Evolutionary conservation across 1,140 invertebrate species (phyloP).

Genomic region (Heliconius himera): DNA sequence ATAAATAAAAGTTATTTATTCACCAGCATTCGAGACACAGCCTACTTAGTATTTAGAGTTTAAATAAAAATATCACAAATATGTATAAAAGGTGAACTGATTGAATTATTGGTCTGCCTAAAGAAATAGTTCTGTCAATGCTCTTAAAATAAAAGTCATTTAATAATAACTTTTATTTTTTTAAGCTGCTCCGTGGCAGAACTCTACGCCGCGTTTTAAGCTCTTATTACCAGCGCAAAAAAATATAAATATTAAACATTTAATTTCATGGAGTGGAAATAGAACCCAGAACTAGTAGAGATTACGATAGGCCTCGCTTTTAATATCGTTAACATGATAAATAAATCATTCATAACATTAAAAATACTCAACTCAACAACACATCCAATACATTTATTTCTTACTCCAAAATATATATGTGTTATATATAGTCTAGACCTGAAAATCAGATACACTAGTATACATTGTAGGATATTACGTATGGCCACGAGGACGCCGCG

Average conservation of each 20-base stretch:
- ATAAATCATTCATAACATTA: not conserved
- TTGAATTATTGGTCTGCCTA: not conserved
- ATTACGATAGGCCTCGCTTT: no score
- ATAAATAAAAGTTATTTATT: slow-evolving; percentile 10
- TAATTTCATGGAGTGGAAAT: not conserved
- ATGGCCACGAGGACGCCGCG: slow-evolving; percentile 60
- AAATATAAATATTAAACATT: not conserved
- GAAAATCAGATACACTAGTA: not conserved
- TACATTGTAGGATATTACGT: slow-evolving; percentile 42
- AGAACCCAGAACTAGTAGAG: no score
- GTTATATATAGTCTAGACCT: not conserved
- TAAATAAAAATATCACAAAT: slow-evolving; percentile 5
- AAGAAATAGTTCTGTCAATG: slow-evolving; percentile 1
- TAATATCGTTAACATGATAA: no score
- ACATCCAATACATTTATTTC: not conserved
- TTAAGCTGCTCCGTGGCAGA: not conserved
- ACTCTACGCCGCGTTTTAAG: not conserved
- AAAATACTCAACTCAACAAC: not conserved
- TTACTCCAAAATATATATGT: not conserved
- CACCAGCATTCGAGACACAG: not conserved
- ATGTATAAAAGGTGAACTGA: not conserved
- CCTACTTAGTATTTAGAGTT: not conserved
- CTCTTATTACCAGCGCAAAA: not conserved
- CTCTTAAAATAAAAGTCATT: not conserved
- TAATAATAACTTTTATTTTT: not conserved